These are phyloP conservation scores for Lates calcarifer DNA, from an alignment of 2,113 vertebrate species.

Conservation along the genomic window DNA sequence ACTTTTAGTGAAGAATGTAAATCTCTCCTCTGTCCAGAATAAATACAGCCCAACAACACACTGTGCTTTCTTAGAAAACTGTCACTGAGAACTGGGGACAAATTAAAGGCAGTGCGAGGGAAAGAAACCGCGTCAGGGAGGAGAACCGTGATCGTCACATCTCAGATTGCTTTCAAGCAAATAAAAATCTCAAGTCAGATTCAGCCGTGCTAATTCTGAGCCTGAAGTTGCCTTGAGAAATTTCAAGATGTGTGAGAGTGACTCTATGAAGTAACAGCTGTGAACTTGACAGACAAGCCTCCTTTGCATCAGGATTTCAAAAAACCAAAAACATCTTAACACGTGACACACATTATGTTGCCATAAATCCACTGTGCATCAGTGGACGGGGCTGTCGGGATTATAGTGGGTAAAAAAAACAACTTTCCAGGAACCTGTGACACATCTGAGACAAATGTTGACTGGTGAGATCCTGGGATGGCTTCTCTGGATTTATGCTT, in stretches of 20 bases:
- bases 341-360: background rate
- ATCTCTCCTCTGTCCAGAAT: slow-evolving; percentile 6
- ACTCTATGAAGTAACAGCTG: slow-evolving; percentile 2
- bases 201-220: background rate
- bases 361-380: slow-evolving; percentile 10
- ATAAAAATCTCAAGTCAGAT: slow-evolving; percentile 3
- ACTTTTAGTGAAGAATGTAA: slow-evolving; percentile 19
- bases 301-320: slow-evolving; percentile 31
- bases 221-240: slow-evolving; percentile 2
- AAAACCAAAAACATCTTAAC: slow-evolving; percentile 18
- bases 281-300: slow-evolving; percentile 50
- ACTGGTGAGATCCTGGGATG: slow-evolving; percentile 20
- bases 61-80: slow-evolving; percentile 23
- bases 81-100: slow-evolving; percentile 10
- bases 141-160: background rate
- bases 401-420: background rate
- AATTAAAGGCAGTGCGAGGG: background rate
- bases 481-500: slow-evolving; percentile 67
- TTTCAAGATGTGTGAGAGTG: background rate
- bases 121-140: background rate
- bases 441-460: slow-evolving; percentile 26
- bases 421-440: background rate
- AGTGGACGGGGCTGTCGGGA: slow-evolving; percentile 8
- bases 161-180: background rate
- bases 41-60: slow-evolving; percentile 18